These are phyloP conservation scores for Drosophila virilis DNA, from an alignment of 1,140 invertebrate species.

Conservation along the genomic window DNA sequence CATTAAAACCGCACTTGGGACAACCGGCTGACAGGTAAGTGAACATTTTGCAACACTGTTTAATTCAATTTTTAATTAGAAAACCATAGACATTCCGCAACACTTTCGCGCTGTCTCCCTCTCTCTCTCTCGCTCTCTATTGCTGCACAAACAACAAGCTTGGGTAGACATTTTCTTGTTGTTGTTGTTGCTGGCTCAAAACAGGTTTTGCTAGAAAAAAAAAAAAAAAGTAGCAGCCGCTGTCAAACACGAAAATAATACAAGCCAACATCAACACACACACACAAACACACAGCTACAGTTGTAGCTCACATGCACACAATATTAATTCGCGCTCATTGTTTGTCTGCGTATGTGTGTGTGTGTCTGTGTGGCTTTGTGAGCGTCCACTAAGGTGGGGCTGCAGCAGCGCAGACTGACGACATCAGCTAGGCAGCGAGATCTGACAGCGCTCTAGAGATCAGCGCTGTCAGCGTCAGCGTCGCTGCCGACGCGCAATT, in stretches of 20 bases:
- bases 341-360: conserved; percentile 21
- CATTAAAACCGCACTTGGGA: conserved; percentile 5
- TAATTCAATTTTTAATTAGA: conserved; percentile 22
- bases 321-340: conserved; percentile 72
- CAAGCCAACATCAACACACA: conserved; percentile 21
- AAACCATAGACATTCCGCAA: conserved; percentile 31
- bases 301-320: conserved; percentile 25
- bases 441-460: conserved; percentile 16
- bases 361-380: conserved; percentile 21
- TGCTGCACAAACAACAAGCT: conserved; percentile 22
- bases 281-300: conserved; percentile 11
- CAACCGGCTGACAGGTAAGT: conserved; percentile 17
- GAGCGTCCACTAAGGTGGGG: conserved; percentile 63
- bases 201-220: conserved; percentile 66
- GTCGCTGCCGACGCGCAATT: conserved; percentile 32
- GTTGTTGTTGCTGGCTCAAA: conserved; percentile 52
- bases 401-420: conserved; percentile 29
- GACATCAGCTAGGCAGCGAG: conserved; percentile 43
- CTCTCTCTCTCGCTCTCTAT: conserved; percentile 15
- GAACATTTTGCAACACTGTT: conserved; percentile 15
- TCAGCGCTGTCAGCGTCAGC: conserved; percentile 39
- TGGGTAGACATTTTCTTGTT: conserved; percentile 49
- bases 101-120: not conserved
- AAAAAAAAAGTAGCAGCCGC: conserved; percentile 46
- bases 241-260: conserved; percentile 61